Percentiles rank a stretch among this genome's conserved stretches.
phyloP scores from a whole-genome alignment of 2,888 invertebrate species.

The Xestia xanthographa region DNA sequence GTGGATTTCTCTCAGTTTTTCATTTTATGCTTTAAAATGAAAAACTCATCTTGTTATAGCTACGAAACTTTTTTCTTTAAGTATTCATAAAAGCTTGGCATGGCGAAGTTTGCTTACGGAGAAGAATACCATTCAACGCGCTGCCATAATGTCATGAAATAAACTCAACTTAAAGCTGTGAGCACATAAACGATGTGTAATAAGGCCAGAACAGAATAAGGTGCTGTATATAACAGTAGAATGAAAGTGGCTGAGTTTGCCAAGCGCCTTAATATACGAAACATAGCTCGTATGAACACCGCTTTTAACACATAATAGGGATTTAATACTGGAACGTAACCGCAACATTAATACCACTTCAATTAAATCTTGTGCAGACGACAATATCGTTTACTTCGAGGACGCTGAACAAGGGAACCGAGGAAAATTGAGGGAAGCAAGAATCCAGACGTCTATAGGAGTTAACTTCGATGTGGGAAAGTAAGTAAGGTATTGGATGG shows the following conservation, averaged over 20 bases:
- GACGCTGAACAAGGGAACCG: constrained; percentile 31
- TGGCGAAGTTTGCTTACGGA: neutral
- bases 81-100: constrained; percentile 16
- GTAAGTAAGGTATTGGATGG: constrained; percentile 13
- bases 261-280: too few species aligned
- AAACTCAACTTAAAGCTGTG: constrained; percentile 26
- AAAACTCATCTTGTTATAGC: too few species aligned
- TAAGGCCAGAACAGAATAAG: constrained; percentile 38
- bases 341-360: constrained; percentile 61
- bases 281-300: constrained; percentile 33
- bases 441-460: constrained; percentile 20
- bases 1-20: too few species aligned
- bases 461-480: constrained; percentile 25
- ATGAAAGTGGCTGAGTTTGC: constrained; percentile 50
- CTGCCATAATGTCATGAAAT: constrained; percentile 22
- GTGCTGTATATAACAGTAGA: constrained; percentile 34
- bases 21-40: too few species aligned
- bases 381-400: constrained; percentile 56
- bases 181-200: constrained; percentile 41
- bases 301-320: constrained; percentile 61
- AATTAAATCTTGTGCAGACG: constrained; percentile 54
- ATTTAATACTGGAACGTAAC: constrained; percentile 57
- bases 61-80: too few species aligned
- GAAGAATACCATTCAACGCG: constrained; percentile 13
- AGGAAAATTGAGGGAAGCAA: constrained; percentile 40